Base-by-base conservation (phyloP, 2,888 invertebrate species). In the Pseudococcus longispinus region DNA sequence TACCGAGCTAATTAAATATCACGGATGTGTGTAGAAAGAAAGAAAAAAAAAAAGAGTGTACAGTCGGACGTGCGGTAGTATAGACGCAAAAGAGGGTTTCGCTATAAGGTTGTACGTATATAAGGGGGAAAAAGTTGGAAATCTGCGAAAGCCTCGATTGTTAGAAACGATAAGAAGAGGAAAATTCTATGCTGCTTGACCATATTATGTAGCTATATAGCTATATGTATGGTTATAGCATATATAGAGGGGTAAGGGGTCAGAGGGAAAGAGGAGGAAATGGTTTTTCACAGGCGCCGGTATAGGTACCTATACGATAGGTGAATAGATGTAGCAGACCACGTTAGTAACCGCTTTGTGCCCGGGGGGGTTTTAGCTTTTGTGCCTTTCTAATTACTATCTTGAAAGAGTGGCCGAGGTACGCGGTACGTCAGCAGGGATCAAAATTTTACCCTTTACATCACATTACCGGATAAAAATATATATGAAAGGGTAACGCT, bases 391-490 rank as follows among this genome's bases (percentile, higher is more conserved):
- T 83, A 83, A 83, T 83, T 83, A 83, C 83, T 83, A 83, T 83
- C 83, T 83, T 83, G 46, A 20, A 44, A 23, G 83, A 23, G 5
- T 46, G 11, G 11, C 26, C 5, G 32, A 20, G 85, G 74, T 85
- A 74, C 46, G 77, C 85, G 85, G 77, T 77, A 85, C 85, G 85
- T 85, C 74, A 77, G 85, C 85, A 77, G 74, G 85, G 85, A 85
- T 85, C 85, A 85, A 77, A 85, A 85, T 77, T 85, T 74, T 85
- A 77, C 85, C 85, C 85, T 85, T 74, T 85, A 46, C 85, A 74
- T 85, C 74, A 74, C 85, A 85, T 85, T 85, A 77, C 74, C 70
- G 74, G 85, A 85, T 85, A 85, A 85, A 85, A 85, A 51, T 51
- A 85, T 84, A 84, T 84, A 55, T 55, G 84, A 60, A 84, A 84